Conservation (phyloP, 1,140 invertebrate genomes). For the Conopomorpha cramerella region DNA sequence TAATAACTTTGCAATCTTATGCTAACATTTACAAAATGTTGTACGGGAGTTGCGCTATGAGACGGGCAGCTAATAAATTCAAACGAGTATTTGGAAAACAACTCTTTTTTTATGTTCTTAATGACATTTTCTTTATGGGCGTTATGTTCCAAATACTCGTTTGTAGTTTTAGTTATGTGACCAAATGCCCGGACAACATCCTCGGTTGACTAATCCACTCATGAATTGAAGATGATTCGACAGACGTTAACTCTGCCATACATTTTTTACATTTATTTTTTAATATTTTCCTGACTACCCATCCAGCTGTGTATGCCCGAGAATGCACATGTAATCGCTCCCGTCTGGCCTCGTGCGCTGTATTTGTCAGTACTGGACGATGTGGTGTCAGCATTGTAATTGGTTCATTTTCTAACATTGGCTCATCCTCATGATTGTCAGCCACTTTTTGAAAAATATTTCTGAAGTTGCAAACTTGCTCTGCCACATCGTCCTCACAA, state of each 20-base stretch:
- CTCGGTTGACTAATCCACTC: neutral
- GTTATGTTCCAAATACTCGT: neutral
- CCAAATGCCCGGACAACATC: neutral
- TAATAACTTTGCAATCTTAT: neutral
- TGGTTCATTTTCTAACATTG: neutral
- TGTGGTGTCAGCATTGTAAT: too few species aligned
- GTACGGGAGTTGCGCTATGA: neutral
- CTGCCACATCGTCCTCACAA: constrained; percentile 11
- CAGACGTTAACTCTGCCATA: neutral
- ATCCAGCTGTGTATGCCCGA: constrained; percentile 8
- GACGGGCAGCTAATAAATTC: neutral
- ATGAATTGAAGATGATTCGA: neutral
- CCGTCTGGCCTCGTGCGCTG: neutral
- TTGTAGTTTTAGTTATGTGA: neutral
- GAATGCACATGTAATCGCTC: constrained; percentile 10
- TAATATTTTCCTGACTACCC: constrained; percentile 7
- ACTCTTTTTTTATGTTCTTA: neutral
- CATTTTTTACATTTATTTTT: neutral
- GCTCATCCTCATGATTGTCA: neutral
- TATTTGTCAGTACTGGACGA: too few species aligned
- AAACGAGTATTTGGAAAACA: neutral
- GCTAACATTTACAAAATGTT: neutral
- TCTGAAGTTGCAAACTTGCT: constrained; percentile 9
- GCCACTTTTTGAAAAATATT: constrained; percentile 4
- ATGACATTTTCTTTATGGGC: neutral